phyloP scores from a whole-genome alignment of 2,113 vertebrate genomes.

The Lanius ludovicianus region DNA sequence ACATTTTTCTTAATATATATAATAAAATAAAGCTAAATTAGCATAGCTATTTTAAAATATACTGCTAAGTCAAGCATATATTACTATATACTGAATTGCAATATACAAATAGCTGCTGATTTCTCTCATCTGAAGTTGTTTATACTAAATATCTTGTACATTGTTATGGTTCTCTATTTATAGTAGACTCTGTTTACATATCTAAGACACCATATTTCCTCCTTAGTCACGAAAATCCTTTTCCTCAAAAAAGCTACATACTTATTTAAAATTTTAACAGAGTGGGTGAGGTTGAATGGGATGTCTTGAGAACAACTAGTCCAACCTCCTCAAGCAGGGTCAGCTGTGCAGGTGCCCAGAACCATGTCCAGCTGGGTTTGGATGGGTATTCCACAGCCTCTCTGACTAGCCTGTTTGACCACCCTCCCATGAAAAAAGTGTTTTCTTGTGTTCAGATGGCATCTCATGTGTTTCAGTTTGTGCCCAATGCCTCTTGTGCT shows the following conservation, averaged over 20 bases:
- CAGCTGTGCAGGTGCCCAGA: background rate
- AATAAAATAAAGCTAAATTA: background rate
- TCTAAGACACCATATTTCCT: background rate
- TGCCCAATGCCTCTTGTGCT: background rate
- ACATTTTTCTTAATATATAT: background rate
- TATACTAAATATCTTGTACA: background rate
- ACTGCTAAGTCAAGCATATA: background rate
- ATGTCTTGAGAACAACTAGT: background rate
- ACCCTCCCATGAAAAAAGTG: background rate
- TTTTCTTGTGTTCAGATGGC: background rate
- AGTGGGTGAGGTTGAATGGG: background rate
- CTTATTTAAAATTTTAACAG: background rate
- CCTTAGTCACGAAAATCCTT: background rate
- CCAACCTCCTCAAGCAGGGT: background rate
- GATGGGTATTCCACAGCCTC: background rate
- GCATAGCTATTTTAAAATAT: background rate
- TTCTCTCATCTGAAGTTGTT: background rate
- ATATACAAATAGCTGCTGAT: background rate
- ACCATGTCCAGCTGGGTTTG: accelerated
- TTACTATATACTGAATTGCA: background rate
- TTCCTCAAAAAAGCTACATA: background rate
- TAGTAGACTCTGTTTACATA: background rate
- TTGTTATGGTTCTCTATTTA: background rate
- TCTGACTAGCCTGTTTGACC: background rate
- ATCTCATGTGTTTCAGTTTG: background rate